Percentiles rank a stretch among this genome's conserved stretches.
Evolutionary conservation across 2,797 vertebrate genomes (phyloP).

Genomic region (Gymnothorax reevesii): DNA sequence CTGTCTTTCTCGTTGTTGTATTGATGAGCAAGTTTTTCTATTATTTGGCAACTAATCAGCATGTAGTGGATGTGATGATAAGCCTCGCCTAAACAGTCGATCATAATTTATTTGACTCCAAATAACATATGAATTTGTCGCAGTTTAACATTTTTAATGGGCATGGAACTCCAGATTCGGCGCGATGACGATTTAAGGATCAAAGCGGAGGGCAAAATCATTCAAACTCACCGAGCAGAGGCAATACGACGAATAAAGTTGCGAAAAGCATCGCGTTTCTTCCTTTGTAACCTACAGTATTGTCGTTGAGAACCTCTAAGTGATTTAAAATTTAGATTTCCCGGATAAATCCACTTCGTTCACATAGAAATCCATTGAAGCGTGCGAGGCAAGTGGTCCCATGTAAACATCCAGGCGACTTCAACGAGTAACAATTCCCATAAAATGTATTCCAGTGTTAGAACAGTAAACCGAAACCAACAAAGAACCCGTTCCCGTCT

Average conservation of each 20-base stretch:
- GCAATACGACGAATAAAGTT: constrained; percentile 83
- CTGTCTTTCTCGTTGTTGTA: neutral
- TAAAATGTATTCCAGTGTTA: constrained; percentile 48
- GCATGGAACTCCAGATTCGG: neutral
- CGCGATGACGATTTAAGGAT: neutral
- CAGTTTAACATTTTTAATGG: neutral
- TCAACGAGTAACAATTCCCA: constrained; percentile 21
- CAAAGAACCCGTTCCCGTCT: neutral
- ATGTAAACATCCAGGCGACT: constrained; percentile 48
- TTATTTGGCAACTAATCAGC: neutral
- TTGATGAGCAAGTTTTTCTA: neutral
- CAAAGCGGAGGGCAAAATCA: constrained; percentile 29
- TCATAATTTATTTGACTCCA: neutral
- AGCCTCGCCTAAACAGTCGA: neutral
- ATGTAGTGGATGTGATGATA: neutral
- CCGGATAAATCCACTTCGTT: constrained; percentile 67
- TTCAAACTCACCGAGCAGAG: constrained; percentile 85
- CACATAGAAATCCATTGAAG: constrained; percentile 74
- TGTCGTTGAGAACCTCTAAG: constrained; percentile 45
- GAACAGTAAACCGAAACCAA: constrained; percentile 7
- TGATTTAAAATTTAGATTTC: constrained; percentile 63
- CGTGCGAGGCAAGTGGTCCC: constrained; percentile 48
- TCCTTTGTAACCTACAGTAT: constrained; percentile 33
- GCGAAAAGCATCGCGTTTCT: constrained; percentile 82
- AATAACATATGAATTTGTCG: neutral